Evolutionary conservation across 2,888 invertebrate genomes (phyloP).

Genomic region (Acleris laterana): DNA sequence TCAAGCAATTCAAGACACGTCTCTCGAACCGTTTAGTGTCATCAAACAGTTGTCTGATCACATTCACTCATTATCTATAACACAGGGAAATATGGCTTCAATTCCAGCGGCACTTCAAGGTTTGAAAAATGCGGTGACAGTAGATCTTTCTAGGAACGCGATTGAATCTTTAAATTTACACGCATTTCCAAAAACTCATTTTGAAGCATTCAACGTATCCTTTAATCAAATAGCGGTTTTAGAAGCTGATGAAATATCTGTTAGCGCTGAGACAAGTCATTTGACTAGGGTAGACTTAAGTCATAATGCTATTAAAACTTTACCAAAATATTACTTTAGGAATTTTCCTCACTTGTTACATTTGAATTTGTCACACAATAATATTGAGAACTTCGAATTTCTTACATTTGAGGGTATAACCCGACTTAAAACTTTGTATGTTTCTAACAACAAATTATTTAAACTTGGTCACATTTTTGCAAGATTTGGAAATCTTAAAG

Average conservation of each 20-base stretch:
- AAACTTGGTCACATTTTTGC: constrained; percentile 21
- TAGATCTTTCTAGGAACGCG: constrained; percentile 19
- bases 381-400: constrained; percentile 16
- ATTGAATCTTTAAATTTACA: constrained; percentile 21
- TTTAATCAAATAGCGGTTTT: constrained; percentile 20
- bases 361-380: constrained; percentile 32
- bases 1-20: constrained; percentile 3
- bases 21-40: neutral
- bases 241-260: constrained; percentile 4
- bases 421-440: constrained; percentile 23
- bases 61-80: constrained; percentile 10
- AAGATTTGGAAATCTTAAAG: constrained; percentile 23
- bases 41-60: constrained; percentile 12
- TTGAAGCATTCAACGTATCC: constrained; percentile 19
- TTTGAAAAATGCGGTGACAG: neutral
- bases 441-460: constrained; percentile 30
- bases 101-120: constrained; percentile 14
- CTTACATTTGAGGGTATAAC: constrained; percentile 22
- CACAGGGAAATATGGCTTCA: constrained; percentile 15
- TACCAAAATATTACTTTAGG: constrained; percentile 13
- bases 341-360: constrained; percentile 14
- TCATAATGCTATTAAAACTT: constrained; percentile 26
- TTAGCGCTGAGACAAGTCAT: neutral
- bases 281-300: constrained; percentile 26
- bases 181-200: neutral